Conservation (phyloP, 1,140 invertebrate genomes). For the Apis dorsata region DNA sequence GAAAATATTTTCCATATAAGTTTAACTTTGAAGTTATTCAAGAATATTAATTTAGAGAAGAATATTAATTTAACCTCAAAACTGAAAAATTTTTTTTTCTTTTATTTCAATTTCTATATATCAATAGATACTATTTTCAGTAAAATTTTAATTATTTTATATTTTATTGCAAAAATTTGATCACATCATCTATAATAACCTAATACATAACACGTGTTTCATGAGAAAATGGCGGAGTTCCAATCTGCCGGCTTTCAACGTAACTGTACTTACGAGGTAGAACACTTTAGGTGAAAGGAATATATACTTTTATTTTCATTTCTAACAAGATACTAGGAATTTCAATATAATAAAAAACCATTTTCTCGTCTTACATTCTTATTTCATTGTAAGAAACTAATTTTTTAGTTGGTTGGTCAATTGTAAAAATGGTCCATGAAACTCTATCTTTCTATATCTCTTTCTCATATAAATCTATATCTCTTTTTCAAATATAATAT, state of each 20-base stretch:
- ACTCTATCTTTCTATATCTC: neutral
- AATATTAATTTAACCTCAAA: too few species aligned
- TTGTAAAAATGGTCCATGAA: neutral
- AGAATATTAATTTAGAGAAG: too few species aligned
- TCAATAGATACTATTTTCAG: too few species aligned
- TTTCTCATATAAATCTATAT: neutral
- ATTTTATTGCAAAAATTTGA: neutral
- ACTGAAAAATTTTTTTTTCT: too few species aligned
- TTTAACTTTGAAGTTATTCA: too few species aligned
- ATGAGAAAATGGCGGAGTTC: conserved; percentile 8
- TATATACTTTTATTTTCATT: neutral
- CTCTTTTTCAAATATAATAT: neutral
- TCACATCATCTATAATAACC: neutral
- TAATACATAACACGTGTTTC: neutral
- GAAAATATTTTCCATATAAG: too few species aligned
- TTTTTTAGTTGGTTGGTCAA: neutral
- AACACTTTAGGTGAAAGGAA: conserved; percentile 6
- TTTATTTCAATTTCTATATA: too few species aligned
- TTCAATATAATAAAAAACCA: neutral
- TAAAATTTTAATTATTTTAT: neutral
- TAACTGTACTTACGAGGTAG: conserved; percentile 21
- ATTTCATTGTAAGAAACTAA: neutral
- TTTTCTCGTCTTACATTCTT: neutral
- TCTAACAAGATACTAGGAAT: neutral
- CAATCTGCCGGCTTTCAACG: neutral